phyloP scores from a whole-genome alignment of 2,113 vertebrate genomes.

The Corynorhinus townsendii region DNA sequence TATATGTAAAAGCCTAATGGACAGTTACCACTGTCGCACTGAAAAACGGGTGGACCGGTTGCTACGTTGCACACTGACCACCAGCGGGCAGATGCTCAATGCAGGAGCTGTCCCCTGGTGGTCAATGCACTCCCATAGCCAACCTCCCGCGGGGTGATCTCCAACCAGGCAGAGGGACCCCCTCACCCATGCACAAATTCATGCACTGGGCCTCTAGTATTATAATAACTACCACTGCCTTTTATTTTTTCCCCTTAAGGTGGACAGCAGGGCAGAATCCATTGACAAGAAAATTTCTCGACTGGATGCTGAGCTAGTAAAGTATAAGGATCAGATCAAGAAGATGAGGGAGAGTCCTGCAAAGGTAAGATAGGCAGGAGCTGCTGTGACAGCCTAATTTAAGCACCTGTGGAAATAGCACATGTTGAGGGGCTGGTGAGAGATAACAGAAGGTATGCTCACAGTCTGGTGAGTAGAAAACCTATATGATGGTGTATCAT shows the following conservation, averaged over 20 bases:
- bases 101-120: too few relatives aligned
- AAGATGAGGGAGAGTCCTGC: conserved; percentile 99
- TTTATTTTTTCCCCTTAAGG: conserved; percentile 78
- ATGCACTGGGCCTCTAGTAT: neutral
- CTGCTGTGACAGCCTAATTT: conserved; percentile 36
- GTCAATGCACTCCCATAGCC: too few relatives aligned
- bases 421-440: neutral
- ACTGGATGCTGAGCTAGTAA: conserved; percentile 93
- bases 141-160: too few relatives aligned
- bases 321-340: conserved; percentile 99
- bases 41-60: too few relatives aligned
- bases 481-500: neutral
- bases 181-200: too few relatives aligned
- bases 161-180: too few relatives aligned
- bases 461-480: neutral
- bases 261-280: conserved; percentile 94
- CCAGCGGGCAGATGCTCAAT: too few relatives aligned
- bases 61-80: too few relatives aligned
- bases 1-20: too few relatives aligned
- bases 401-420: neutral
- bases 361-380: conserved; percentile 84
- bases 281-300: conserved; percentile 96
- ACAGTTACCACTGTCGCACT: too few relatives aligned
- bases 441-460: neutral
- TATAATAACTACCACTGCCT: conserved; percentile 24